These are phyloP conservation scores for Eupristina koningsbergeri DNA, from an alignment of 1,140 invertebrate genomes.

Conservation along the genomic window DNA sequence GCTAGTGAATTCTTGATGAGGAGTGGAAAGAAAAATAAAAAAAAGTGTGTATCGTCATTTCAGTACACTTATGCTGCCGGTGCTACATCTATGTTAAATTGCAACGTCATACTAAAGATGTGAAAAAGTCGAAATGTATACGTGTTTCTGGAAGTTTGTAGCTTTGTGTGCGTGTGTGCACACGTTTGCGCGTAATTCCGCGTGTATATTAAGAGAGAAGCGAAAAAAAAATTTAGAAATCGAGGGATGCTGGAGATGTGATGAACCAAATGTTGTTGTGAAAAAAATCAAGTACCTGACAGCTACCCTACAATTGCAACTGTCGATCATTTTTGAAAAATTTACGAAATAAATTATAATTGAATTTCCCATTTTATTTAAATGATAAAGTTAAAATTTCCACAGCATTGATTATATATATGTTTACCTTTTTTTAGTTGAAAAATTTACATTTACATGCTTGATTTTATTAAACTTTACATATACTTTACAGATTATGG, in stretches of 20 bases:
- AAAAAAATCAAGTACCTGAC: not conserved
- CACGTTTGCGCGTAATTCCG: no score
- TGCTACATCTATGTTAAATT: slow-evolving; percentile 17
- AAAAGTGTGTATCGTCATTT: slow-evolving; percentile 1
- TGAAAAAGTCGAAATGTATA: slow-evolving; percentile 21
- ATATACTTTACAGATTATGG: not conserved
- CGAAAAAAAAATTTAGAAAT: not conserved
- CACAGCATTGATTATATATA: not conserved
- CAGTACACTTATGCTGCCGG: not conserved
- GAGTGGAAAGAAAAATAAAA: not conserved
- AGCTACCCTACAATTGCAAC: not conserved
- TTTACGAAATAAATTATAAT: not conserved
- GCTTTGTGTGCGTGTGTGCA: no score
- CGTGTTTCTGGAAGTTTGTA: no score
- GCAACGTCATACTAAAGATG: slow-evolving; percentile 20
- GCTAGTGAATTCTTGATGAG: not conserved
- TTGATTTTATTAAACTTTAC: not conserved
- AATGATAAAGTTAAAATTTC: not conserved
- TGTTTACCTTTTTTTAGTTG: not conserved
- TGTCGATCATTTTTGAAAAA: no score
- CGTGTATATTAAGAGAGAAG: not conserved
- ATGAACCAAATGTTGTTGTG: no score
- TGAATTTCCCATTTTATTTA: not conserved
- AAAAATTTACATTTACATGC: not conserved
- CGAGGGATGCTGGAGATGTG: not conserved